These are phyloP conservation scores for Molossus alvarezi DNA, from an alignment of 2,797 vertebrate genomes.

Conservation along the genomic window DNA sequence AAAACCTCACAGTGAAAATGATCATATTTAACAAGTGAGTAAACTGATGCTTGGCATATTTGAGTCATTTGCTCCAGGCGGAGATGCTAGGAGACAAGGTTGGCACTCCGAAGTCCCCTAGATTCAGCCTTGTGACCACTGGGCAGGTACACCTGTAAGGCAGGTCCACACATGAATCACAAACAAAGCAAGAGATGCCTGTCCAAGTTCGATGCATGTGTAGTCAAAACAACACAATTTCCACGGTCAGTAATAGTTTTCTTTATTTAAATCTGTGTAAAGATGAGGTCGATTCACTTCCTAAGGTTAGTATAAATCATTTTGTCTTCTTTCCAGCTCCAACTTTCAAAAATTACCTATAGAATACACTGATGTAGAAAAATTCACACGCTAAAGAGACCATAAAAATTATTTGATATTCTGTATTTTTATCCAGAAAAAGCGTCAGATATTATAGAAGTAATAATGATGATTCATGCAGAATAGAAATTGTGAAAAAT, in stretches of 20 bases:
- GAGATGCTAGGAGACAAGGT: neutral
- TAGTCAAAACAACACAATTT: neutral
- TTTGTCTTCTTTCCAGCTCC: slow-evolving; percentile 1
- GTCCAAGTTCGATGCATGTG: neutral
- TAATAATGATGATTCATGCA: neutral
- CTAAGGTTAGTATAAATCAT: slow-evolving; percentile 14
- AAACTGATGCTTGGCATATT: neutral
- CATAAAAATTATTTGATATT: neutral
- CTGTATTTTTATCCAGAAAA: neutral
- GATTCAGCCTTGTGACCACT: neutral
- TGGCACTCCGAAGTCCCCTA: neutral
- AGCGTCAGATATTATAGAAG: neutral
- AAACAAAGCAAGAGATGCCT: neutral
- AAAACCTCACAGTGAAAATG: neutral
- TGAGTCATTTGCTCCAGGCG: neutral
- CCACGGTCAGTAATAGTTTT: neutral
- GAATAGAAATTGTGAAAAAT: slow-evolving; percentile 38
- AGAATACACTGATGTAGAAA: neutral
- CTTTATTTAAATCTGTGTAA: slow-evolving; percentile 28
- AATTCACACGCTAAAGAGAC: neutral
- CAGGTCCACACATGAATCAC: neutral
- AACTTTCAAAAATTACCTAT: slow-evolving; percentile 7
- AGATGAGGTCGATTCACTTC: neutral
- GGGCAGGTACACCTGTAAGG: no score
- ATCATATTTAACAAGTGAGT: neutral